Percentiles rank a stretch among this genome's conserved stretches.
These are phyloP conservation scores for Prenolepis imparis DNA, from an alignment of 2,888 invertebrate species.

Conservation along the genomic window DNA sequence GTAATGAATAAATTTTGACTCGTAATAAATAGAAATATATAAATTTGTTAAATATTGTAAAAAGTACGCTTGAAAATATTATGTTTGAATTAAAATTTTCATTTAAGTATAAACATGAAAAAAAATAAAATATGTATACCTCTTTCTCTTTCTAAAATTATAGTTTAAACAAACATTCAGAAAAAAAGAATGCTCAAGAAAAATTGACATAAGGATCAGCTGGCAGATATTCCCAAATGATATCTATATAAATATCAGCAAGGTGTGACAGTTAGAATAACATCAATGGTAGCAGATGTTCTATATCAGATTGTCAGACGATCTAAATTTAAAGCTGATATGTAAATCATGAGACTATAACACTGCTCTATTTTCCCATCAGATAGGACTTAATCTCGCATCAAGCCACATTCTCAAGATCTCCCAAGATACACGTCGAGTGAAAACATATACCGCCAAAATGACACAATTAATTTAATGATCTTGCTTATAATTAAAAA, in stretches of 20 bases:
- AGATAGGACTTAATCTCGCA: constrained; percentile 42
- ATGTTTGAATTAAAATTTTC: background rate
- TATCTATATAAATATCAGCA: constrained; percentile 41
- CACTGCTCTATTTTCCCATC: constrained; percentile 11
- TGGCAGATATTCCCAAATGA: constrained; percentile 69
- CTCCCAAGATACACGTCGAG: constrained; percentile 52
- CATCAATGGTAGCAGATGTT: constrained; percentile 62
- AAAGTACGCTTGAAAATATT: background rate
- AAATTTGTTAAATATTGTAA: background rate
- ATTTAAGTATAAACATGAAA: background rate
- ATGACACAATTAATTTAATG: constrained; percentile 25
- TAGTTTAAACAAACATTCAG: background rate
- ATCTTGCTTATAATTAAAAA: background rate
- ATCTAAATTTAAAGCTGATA: constrained; percentile 63
- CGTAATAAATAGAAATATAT: background rate
- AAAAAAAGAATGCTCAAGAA: background rate
- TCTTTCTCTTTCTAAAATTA: constrained; percentile 7
- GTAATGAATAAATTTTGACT: too few relatives aligned
- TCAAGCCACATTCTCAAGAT: constrained; percentile 21
- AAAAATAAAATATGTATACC: background rate
- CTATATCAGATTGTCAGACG: constrained; percentile 63
- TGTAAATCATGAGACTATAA: constrained; percentile 29
- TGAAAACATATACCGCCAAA: constrained; percentile 26
- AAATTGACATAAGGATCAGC: background rate
- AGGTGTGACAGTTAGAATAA: constrained; percentile 48